Evolutionary conservation across 2,113 vertebrate species (phyloP).

Genomic region (Garra rufa): DNA sequence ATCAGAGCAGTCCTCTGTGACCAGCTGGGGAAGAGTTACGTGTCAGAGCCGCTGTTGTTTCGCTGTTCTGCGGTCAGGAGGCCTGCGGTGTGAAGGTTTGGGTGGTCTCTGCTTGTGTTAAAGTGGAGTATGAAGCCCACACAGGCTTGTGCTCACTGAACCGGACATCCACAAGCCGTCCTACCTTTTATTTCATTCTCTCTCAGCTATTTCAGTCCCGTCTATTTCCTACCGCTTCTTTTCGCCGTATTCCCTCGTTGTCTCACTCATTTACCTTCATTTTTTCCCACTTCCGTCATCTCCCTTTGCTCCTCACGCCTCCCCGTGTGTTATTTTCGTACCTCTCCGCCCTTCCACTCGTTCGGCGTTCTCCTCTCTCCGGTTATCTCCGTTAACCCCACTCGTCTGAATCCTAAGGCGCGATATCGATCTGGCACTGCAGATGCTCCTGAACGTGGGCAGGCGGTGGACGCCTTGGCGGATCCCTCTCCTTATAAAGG

Average conservation of each 20-base stretch:
- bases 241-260: not conserved
- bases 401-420: slow-evolving; percentile 51
- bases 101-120: slow-evolving; percentile 37
- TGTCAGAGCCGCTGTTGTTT: slow-evolving; percentile 19
- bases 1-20: slow-evolving; percentile 21
- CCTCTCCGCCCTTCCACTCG: slow-evolving; percentile 39
- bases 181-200: not conserved
- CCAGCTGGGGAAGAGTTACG: not conserved
- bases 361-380: slow-evolving; percentile 21
- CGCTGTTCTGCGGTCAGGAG: slow-evolving; percentile 25
- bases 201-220: slow-evolving; percentile 12
- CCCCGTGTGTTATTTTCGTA: slow-evolving; percentile 44
- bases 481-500: slow-evolving; percentile 45
- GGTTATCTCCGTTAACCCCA: slow-evolving; percentile 45
- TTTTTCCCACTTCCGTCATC: not conserved
- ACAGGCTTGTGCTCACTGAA: slow-evolving; percentile 25
- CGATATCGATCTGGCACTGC: slow-evolving; percentile 45
- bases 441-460: slow-evolving; percentile 45
- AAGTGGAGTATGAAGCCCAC: not conserved
- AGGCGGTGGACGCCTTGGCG: slow-evolving; percentile 38
- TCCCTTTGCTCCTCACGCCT: slow-evolving; percentile 14
- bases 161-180: not conserved
- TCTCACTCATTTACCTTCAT: slow-evolving; percentile 6
- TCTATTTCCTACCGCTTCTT: not conserved
- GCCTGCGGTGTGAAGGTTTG: slow-evolving; percentile 24